These are phyloP conservation scores for Labeo calbasu DNA, from an alignment of 2,797 vertebrate species.

Conservation along the genomic window DNA sequence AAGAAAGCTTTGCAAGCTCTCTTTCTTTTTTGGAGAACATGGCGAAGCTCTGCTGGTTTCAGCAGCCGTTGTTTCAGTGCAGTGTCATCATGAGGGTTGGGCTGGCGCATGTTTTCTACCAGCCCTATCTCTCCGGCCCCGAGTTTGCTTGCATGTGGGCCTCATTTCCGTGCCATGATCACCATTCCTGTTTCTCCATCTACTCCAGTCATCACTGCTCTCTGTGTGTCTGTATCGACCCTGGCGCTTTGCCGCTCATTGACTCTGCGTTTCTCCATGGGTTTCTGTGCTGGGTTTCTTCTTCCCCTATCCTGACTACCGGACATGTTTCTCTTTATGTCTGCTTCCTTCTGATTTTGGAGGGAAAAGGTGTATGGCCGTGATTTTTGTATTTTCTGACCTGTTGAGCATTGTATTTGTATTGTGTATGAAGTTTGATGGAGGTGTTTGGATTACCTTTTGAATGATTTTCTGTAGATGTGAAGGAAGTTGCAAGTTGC, in stretches of 20 bases:
- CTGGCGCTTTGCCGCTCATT: slow-evolving; percentile 63
- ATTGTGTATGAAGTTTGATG: neutral
- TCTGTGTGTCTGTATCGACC: slow-evolving; percentile 61
- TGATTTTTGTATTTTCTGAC: slow-evolving; percentile 4
- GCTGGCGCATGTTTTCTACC: slow-evolving; percentile 50
- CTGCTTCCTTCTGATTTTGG: neutral
- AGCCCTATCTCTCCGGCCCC: slow-evolving; percentile 33
- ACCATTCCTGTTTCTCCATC: slow-evolving; percentile 22
- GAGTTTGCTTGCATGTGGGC: slow-evolving; percentile 56
- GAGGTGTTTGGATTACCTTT: slow-evolving; percentile 30
- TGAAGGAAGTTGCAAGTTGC: slow-evolving; percentile 11
- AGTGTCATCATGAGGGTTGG: slow-evolving; percentile 33
- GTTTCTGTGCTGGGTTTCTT: slow-evolving; percentile 31
- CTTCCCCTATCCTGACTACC: slow-evolving; percentile 17
- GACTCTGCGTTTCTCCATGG: slow-evolving; percentile 22
- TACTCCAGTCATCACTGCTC: slow-evolving; percentile 48
- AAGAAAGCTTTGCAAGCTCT: neutral
- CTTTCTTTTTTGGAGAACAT: neutral
- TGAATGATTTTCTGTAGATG: neutral
- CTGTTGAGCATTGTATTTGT: neutral
- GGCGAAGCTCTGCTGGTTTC: slow-evolving; percentile 42
- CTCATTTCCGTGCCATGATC: slow-evolving; percentile 52
- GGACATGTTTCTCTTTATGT: slow-evolving; percentile 18
- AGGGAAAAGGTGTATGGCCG: slow-evolving; percentile 4
- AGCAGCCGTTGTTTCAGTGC: slow-evolving; percentile 53